phyloP scores from a whole-genome alignment of 2,888 invertebrate species.

The Heliconius charithonia region DNA sequence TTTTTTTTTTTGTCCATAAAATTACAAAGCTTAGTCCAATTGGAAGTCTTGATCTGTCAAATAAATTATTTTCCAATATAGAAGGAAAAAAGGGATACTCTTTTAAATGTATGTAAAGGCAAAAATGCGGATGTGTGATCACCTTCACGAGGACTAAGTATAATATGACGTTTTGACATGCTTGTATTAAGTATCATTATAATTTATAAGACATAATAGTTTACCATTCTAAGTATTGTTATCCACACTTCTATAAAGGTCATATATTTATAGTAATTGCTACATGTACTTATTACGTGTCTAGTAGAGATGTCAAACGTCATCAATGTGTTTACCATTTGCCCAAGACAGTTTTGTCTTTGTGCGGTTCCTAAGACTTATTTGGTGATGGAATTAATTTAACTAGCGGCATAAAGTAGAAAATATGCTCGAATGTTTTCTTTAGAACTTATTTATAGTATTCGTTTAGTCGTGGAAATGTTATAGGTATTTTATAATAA shows the following conservation, averaged over 20 bases:
- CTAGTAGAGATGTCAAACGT: not conserved
- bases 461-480: not conserved
- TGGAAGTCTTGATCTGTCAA: not conserved
- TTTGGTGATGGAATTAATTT: not conserved
- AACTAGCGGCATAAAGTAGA: not conserved
- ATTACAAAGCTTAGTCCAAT: no score
- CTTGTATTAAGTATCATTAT: not conserved
- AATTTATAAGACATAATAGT: not conserved
- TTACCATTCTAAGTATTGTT: not conserved
- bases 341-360: not conserved
- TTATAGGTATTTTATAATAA: not conserved
- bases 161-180: not conserved
- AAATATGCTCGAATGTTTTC: not conserved
- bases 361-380: not conserved
- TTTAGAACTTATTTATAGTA: not conserved
- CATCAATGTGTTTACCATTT: not conserved
- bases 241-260: not conserved
- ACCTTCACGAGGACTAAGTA: not conserved
- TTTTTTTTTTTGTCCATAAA: no score
- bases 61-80: not conserved
- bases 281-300: not conserved
- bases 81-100: not conserved
- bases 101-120: no score
- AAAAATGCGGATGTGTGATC: not conserved
- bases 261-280: not conserved